Evolutionary conservation across 1,140 invertebrate genomes (phyloP), one percentile per base, ranked within the genome.

Genomic region (Lepidurus packardi): DNA sequence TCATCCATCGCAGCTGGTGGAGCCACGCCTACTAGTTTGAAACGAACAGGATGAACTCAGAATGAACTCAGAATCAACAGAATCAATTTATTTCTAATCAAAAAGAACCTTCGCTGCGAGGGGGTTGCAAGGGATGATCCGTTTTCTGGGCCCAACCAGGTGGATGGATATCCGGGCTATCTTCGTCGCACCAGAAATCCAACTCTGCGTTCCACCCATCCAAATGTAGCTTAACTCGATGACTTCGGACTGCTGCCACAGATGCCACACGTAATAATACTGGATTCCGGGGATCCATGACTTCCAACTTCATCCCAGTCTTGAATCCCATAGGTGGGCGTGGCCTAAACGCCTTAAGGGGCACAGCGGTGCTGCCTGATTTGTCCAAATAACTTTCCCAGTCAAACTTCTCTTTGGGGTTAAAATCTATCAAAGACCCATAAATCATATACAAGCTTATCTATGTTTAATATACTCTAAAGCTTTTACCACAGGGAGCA

Each of bases 111-210:
- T 80, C 41, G 25, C 41, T 73, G 21, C 92, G 85, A 73, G 95
- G 94, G 1, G 91, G 89, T 85, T 96, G 93, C 7, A 98, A 83
- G 1, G 92, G 91, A 86, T 97, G 94, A 44, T 91, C 91, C 3
- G 94, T 97, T 85, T 93, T 93, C 79, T 89, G 85, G 84, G 94
- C 95, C 94, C 95, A 98, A 34, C 93, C 93, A 81, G 93, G 89
- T 16, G 95, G 95, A 88, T 97, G 95, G 82, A 98, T 91, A 85
- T 96, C 93, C 0, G 92, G 88, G 80, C 90, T 93, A 85, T 97
- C 94, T 84, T 97, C 94, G 83, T 96, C 92, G 80, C 96, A 86
- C 94, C 94, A 97, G 84, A 92, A 95, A 80, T 93, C 91, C 84
- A 95, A 94, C 79, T 90, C 89, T 80, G 91, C 89, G 1, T 91